Base-by-base conservation (phyloP, 2,888 invertebrate genomes). In the Julus scanicus region DNA sequence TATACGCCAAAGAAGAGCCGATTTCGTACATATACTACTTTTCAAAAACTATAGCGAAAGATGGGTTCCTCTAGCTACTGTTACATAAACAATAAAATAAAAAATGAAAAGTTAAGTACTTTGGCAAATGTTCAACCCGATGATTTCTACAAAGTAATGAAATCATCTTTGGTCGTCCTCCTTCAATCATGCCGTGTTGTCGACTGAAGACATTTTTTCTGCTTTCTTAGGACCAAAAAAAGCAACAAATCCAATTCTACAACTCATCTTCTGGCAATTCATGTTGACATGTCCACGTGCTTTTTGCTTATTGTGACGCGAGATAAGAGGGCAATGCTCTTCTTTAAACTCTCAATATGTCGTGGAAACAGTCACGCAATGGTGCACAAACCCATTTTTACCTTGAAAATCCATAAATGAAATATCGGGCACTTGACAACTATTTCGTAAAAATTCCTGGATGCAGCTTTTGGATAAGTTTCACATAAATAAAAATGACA, bases 61-160 rank as follows among this genome's bases (percentile, higher is more conserved):
- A 71, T 71, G 71, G 29, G 71, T 29, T 9, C 71, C 29, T 71
- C 29, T 9, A 20, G 8, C 71, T n/a, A 71, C 71, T 71, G 29
- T 71, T 71, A 71, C 29, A 71, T 29, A 71, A 71, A 71, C 71
- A 71, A 71, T 71, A 71, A 71, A 71, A 71, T 29, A 57, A 53
- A 4, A 53, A 57, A 71, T 9, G 29, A 71, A 71, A 71, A n/a
- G 11, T 71, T 71, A 71, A 71, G 71, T 29, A 71, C 71, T 71
- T 71, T 71, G 71, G 71, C 71, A 71, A 71, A 71, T 71, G 71
- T 71, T 71, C 71, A 71, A 71, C 71, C 71, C 71, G 71, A 71
- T 71, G 71, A 71, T 71, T 71, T 71, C 71, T 71, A 71, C 71
- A 71, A 71, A 71, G 71, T 71, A 71, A 71, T 71, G 71, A 71